Base-by-base conservation (phyloP, 2,888 invertebrate species). In the Luffia ferchaultella region DNA sequence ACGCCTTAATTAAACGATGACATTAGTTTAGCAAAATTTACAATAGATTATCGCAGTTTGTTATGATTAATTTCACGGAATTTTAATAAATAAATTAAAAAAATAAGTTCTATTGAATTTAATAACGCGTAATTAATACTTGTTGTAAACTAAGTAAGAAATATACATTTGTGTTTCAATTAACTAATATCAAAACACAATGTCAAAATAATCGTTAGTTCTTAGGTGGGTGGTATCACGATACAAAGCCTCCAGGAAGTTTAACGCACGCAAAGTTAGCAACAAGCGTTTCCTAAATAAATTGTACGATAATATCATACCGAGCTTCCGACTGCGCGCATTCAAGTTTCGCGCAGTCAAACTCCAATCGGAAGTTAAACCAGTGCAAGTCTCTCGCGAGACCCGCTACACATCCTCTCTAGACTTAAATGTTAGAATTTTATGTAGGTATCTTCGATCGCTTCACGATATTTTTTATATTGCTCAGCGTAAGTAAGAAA, bases 301-400 rank as follows among this genome's bases (percentile, higher is more conserved):
- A 42, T 42, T 42, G 43, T n/a, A n/a, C 12, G 45, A 19, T n/a
- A 45, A 2, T 18, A 45, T 5, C 18, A 15, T 45, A 45, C 2
- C 20, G 3, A 45, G 20, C 18, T 19, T 3, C 2, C 19, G 19
- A 45, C n/a, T n/a, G 30, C 30, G 30, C 30, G 30, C 30, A 30
- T 30, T 30, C 5, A 30, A 30, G 30, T 30, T 30, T 30, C 30
- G 12, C 30, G 12, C 12, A 57, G 58, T 62, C 55, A 61, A 66
- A 67, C 62, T 65, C 61, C 60, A 63, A 62, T 63, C 62, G 66
- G 65, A 68, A 65, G 60, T 61, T 59, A 55, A 54, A 58, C 58
- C 62, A 61, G 62, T 64, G 57, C 61, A 60, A 63, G 58, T 54
- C 52, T 47, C 19, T 20, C 46, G 49, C 43, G 43, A 16, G 46